Base-by-base conservation (phyloP, 2,888 invertebrate genomes). In the Ecdyonurus torrentis region DNA sequence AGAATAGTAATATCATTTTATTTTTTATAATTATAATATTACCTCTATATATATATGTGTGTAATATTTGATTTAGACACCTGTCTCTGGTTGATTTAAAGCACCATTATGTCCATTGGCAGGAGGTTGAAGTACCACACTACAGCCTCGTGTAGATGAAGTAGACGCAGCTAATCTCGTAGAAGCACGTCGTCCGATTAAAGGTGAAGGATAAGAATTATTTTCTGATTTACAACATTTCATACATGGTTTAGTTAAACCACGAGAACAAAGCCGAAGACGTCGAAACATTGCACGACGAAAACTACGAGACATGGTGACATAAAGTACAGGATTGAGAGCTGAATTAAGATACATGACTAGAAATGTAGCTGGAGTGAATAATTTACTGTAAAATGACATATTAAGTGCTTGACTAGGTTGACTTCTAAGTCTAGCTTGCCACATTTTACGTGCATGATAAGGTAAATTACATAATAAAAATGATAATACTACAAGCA, bases 281-380 rank as follows among this genome's bases (percentile, higher is more conserved):
- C 37, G 37, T 10, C 37, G 37, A 15, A 37, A 37, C 85, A 93
- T 90, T 22, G 91, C 91, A 71, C 86, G 86, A 63, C 90, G 81
- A 74, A 91, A 91, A 71, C 89, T 87, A 66, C 86, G 83, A 1
- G 84, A 85, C 62, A 94, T 78, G 73, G 94, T 90, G 2, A 93
- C 93, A 75, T 94, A 95, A 7, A 95, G 79, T 61, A 94, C 77
- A 0, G 94, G 94, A 76, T 95, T 94, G 66, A 94, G 83, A 60
- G 87, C 93, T 20, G 91, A 92, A 78, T 94, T 93, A 75, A 89
- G 84, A 74, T 92, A 95, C 58, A 92, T 84, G 68, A 91, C 82
- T 65, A 94, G 82, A 75, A 90, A 92, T 23, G 91, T 91, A 65
- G 91, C 79, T 1, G 93, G 92, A 10, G 91, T 91, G 65, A 92